Evolutionary conservation across 2,113 vertebrate genomes (phyloP).

Genomic region (Phalacrocorax aristotelis): DNA sequence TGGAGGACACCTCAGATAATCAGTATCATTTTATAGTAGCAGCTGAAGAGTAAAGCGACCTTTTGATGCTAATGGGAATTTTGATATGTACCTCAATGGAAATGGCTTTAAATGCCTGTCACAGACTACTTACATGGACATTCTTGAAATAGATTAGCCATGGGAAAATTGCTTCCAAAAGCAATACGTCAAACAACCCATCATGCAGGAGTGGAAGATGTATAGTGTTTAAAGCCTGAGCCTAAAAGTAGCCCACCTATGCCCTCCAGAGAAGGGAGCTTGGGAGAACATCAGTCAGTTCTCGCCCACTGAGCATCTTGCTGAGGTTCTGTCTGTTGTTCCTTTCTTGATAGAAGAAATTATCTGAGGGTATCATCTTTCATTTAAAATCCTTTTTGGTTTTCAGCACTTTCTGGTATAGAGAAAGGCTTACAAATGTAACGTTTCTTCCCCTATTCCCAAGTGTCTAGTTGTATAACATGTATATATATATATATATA

Average conservation of each 20-base stretch:
- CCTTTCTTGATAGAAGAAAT: background rate
- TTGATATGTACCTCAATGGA: background rate
- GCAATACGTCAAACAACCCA: background rate
- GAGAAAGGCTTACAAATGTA: background rate
- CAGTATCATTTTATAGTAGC: background rate
- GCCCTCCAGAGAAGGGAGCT: background rate
- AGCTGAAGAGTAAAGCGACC: background rate
- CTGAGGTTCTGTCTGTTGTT: background rate
- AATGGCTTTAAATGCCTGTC: background rate
- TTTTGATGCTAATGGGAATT: slow-evolving; percentile 19
- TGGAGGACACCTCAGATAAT: background rate
- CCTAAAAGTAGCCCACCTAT: background rate
- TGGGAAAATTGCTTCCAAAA: slow-evolving; percentile 22
- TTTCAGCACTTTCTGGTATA: background rate
- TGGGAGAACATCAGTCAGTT: background rate
- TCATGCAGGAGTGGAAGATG: background rate
- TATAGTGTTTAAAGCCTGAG: background rate
- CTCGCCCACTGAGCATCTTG: background rate
- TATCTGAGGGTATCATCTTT: background rate
- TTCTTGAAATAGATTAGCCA: background rate
- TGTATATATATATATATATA: background rate
- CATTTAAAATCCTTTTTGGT: background rate
- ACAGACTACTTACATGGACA: background rate
- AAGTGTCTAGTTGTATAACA: background rate
- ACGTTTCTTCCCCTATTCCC: background rate